A percentile compares a stretch with the other conserved stretches of the same genome.
phyloP scores from a whole-genome alignment of 2,797 vertebrate species.

The Chaetophractus vellerosus region DNA sequence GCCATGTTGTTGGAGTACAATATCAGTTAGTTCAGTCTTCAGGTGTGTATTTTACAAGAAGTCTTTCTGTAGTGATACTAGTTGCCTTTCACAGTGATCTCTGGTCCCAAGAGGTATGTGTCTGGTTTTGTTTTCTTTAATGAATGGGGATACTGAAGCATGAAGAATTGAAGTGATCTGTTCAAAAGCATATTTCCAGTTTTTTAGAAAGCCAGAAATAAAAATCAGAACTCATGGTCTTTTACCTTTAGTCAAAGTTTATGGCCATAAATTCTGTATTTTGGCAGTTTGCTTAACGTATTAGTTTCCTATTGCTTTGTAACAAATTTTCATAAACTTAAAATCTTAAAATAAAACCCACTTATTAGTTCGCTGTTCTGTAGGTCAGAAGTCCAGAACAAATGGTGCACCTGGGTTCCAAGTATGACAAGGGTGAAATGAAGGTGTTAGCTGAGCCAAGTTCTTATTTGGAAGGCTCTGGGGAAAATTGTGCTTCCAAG shows the following conservation, averaged over 20 bases:
- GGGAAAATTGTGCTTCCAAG: not conserved
- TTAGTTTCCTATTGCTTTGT: slow-evolving; percentile 39
- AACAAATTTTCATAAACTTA: slow-evolving; percentile 50
- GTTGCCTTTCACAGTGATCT: slow-evolving; percentile 32
- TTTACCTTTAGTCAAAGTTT: slow-evolving; percentile 65
- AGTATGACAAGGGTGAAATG: slow-evolving; percentile 37
- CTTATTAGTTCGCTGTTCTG: slow-evolving; percentile 32
- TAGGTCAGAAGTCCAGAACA: slow-evolving; percentile 10
- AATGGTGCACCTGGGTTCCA: not conserved
- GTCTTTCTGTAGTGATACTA: slow-evolving; percentile 42
- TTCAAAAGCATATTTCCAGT: slow-evolving; percentile 44
- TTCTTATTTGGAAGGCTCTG: slow-evolving; percentile 1
- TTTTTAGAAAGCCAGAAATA: slow-evolving; percentile 33
- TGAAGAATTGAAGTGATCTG: slow-evolving; percentile 55
- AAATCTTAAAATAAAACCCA: slow-evolving; percentile 48
- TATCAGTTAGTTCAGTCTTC: not conserved
- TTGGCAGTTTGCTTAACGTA: slow-evolving; percentile 41
- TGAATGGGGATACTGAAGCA: slow-evolving; percentile 24
- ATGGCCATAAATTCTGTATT: slow-evolving; percentile 55
- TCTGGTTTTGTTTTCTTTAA: slow-evolving; percentile 46
- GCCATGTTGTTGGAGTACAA: not conserved
- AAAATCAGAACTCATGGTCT: slow-evolving; percentile 33
- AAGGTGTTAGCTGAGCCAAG: not conserved
- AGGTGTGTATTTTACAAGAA: slow-evolving; percentile 52
- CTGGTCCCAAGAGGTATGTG: not conserved